Evolutionary conservation across 2,113 vertebrate genomes (phyloP).

Genomic region (Prochilodus magdalenae): DNA sequence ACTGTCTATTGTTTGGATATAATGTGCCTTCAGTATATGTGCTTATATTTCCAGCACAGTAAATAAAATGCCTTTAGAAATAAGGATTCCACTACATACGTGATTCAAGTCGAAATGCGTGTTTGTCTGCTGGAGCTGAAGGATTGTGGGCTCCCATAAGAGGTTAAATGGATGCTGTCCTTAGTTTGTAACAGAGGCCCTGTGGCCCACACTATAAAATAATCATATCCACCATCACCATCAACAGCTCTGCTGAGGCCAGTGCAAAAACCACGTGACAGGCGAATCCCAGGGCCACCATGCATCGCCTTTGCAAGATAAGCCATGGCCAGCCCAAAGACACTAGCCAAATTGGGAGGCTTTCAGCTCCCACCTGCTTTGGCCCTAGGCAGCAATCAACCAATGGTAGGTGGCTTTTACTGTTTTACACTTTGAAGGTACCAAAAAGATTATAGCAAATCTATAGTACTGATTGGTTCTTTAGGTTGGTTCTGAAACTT

Average conservation of each 20-base stretch:
- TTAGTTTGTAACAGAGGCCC: constrained; percentile 25
- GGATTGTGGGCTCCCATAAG: background rate
- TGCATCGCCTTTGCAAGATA: constrained; percentile 1
- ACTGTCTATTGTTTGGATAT: no score
- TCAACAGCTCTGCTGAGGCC: constrained; percentile 5
- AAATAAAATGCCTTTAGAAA: background rate
- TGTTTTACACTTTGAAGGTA: constrained; percentile 5
- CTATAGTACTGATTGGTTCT: no score
- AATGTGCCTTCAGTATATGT: no score
- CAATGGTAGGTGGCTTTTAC: background rate
- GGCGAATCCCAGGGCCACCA: constrained; percentile 2
- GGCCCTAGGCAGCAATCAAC: constrained; percentile 34
- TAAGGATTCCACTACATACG: background rate
- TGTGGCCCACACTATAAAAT: constrained; percentile 37
- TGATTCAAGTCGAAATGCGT: constrained; percentile 12
- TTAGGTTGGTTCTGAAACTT: no score
- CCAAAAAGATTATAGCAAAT: no score
- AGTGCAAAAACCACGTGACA: background rate
- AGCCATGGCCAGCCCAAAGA: constrained; percentile 22
- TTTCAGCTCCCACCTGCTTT: constrained; percentile 1
- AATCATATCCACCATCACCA: constrained; percentile 31
- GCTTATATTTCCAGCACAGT: no score
- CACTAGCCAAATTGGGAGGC: constrained; percentile 22
- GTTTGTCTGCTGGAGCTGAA: background rate
- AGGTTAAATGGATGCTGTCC: constrained; percentile 8